Evolutionary conservation across 1,140 invertebrate genomes (phyloP).

Genomic region (Sarcophaga bullata): DNA sequence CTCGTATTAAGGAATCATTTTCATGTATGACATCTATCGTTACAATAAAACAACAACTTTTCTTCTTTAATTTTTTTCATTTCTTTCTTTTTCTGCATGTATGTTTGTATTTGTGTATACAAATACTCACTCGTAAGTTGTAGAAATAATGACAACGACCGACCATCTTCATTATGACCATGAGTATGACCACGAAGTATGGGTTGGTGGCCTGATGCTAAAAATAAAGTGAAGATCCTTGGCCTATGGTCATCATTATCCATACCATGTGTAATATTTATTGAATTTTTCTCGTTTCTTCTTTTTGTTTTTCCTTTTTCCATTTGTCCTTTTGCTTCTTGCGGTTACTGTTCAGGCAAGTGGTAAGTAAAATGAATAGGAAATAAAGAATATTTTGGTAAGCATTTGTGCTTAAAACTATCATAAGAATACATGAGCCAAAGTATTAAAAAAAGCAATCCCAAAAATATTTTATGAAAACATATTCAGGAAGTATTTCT

Average conservation of each 20-base stretch:
- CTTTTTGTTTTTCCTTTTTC: too few relatives aligned
- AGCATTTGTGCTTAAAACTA: not conserved
- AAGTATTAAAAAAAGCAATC: too few relatives aligned
- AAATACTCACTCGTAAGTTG: too few relatives aligned
- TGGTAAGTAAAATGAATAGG: conserved; percentile 5
- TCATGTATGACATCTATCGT: not conserved
- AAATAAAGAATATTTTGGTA: conserved; percentile 16
- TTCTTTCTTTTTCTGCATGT: too few relatives aligned
- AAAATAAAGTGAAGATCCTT: not conserved
- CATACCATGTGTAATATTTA: not conserved
- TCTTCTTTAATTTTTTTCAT: too few relatives aligned
- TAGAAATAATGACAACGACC: too few relatives aligned
- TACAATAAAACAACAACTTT: too few relatives aligned
- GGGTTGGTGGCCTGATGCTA: not conserved
- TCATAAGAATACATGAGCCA: too few relatives aligned
- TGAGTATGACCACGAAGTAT: too few relatives aligned
- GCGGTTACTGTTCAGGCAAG: not conserved
- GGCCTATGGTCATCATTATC: not conserved
- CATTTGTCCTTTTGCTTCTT: not conserved
- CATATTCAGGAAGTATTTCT: too few relatives aligned
- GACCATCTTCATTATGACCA: not conserved
- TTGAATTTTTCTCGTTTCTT: not conserved
- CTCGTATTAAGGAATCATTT: not conserved
- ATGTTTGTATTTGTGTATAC: too few relatives aligned
- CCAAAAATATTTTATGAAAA: too few relatives aligned